Evolutionary conservation across 2,113 vertebrate genomes (phyloP).

Genomic region (Danionella cerebrum): DNA sequence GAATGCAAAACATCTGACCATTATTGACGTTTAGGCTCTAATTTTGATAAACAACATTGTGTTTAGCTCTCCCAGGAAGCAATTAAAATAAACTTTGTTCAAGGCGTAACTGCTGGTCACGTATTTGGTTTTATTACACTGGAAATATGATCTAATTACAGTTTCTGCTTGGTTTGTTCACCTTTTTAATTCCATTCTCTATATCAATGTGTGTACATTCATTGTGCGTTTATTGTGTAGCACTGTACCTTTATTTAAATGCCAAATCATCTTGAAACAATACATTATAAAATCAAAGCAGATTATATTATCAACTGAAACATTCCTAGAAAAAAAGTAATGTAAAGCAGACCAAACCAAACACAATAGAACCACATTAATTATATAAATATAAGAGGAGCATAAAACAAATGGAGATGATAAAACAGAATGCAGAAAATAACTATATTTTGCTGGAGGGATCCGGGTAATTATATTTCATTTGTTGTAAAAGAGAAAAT

Average conservation of each 20-base stretch:
- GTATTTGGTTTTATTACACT: too few species aligned
- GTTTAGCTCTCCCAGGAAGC: conserved; percentile 16
- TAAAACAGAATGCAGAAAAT: not conserved
- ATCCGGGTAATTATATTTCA: conserved; percentile 29
- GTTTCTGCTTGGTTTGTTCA: too few species aligned
- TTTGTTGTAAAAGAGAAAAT: conserved; percentile 20
- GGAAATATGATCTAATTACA: too few species aligned
- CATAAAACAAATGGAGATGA: conserved; percentile 12
- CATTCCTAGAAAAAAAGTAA: conserved; percentile 11
- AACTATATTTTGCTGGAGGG: conserved; percentile 24
- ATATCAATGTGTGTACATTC: too few species aligned
- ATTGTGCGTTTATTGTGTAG: too few species aligned
- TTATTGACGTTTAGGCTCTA: not conserved
- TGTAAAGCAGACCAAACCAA: not conserved
- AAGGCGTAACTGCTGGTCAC: too few species aligned
- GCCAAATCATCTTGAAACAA: too few species aligned
- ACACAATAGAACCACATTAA: conserved; percentile 14
- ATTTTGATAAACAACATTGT: conserved; percentile 30
- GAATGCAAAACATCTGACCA: not conserved
- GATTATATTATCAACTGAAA: too few species aligned
- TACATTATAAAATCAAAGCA: too few species aligned
- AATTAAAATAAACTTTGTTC: conserved; percentile 21
- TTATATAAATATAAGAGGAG: conserved; percentile 28
- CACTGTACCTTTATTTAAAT: too few species aligned
- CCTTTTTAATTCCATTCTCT: too few species aligned